phyloP scores from a whole-genome alignment of 2,113 vertebrate genomes.

The Pan paniscus region DNA sequence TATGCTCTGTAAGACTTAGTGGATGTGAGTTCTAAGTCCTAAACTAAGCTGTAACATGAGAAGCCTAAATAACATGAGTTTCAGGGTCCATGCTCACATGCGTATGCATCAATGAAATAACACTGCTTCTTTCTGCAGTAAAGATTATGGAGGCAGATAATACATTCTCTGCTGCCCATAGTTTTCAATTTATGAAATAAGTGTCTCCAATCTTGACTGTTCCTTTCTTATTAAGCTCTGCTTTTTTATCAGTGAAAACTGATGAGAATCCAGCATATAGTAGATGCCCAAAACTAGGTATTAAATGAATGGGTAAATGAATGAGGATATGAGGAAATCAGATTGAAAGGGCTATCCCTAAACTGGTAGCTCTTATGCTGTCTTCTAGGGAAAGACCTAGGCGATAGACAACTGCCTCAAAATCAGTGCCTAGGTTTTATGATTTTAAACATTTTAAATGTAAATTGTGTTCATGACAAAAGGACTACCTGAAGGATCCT shows the following conservation, averaged over 20 bases:
- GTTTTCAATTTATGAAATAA: background rate
- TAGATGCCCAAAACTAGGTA: background rate
- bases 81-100: rapidly evolving
- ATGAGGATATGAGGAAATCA: background rate
- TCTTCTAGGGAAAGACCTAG: background rate
- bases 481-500: background rate
- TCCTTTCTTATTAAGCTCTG: background rate
- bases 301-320: background rate
- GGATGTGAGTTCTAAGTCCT: background rate
- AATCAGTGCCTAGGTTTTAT: background rate
- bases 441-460: background rate
- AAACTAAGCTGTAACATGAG: background rate
- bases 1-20: background rate
- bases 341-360: background rate
- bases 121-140: background rate
- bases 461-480: background rate
- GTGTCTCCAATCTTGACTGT: background rate
- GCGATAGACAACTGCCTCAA: background rate
- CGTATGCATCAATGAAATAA: background rate
- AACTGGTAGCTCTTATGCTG: background rate
- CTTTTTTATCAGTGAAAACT: background rate
- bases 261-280: background rate
- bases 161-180: background rate
- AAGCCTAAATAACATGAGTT: background rate
- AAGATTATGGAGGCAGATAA: background rate